Base-by-base conservation (phyloP, 2,113 vertebrate species). In the Colinus virginianus region DNA sequence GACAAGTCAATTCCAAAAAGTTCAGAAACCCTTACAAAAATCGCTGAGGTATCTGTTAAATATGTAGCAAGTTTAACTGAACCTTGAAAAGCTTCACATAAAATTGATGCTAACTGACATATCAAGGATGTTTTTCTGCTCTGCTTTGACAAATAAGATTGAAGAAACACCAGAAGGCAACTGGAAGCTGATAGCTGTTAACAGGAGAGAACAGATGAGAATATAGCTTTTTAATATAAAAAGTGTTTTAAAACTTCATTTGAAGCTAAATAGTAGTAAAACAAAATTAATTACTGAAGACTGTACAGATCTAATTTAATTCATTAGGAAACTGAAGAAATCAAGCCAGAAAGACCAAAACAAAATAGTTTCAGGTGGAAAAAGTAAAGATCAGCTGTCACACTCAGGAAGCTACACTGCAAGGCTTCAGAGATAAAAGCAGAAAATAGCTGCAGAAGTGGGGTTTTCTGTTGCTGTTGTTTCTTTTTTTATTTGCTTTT, bases 51-150 rank as follows among this genome's bases (percentile, higher is more conserved):
- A 40, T 95, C 78, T 84, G 4, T 43, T 84, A 75, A 77, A 84
- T n/a, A 79, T 6, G 32, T 28, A 71, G 61, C 23, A 64, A 68
- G 10, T 72, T 67, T 69, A 90, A 69, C 20, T 69, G 78, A 88
- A 87, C 8, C 61, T 61, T 82, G 15, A 81, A 61, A 46, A 45
- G 13, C 36, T 70, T 75, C 38, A 38, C 21, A 36, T 34, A 63
- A 87, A 58, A 76, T 32, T 83, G 58, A 88, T 74, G 69, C 15
- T 68, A 78, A 87, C 43, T 91, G 92, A 92, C 51, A 84, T 6
- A 88, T 59, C 25, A 90, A 85, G 25, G 51, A 83, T 70, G 26
- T 38, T 92, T 53, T 90, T 30, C 63, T 79, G 43, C 69, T 82
- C 45, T 76, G 8, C 78, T 90, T 93, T 78, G 61, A 59, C 48